phyloP scores from a whole-genome alignment of 1,140 invertebrate species.

The Apolygus lucorum region DNA sequence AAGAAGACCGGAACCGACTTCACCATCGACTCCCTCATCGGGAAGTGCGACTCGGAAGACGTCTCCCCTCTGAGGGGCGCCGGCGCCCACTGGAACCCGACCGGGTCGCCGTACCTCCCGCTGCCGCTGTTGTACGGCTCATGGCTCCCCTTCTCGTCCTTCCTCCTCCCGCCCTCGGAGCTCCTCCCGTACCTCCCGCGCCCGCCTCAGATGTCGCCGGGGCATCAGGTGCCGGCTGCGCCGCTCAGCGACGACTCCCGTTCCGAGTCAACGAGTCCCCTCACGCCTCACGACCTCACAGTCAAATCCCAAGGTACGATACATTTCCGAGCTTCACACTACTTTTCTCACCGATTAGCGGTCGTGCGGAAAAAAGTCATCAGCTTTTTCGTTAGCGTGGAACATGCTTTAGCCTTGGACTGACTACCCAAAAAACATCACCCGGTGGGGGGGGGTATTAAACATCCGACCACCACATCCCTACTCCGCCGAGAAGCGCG shows the following conservation, averaged over 20 bases:
- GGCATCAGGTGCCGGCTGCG: conserved; percentile 1
- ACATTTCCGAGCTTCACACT: no score
- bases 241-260: conserved; percentile 28
- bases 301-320: conserved; percentile 22
- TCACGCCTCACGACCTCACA: conserved; percentile 30
- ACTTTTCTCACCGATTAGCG: no score
- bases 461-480: no score
- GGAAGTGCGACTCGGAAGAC: conserved; percentile 10
- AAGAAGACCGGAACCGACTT: conserved; percentile 7
- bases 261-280: conserved; percentile 25
- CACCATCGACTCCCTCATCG: conserved; percentile 18
- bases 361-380: no score
- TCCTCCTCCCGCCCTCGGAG: conserved; percentile 22
- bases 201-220: conserved; percentile 14
- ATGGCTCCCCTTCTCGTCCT: conserved; percentile 23
- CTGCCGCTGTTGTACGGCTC: conserved; percentile 28
- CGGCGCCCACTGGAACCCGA: background rate
- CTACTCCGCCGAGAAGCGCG: no score
- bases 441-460: no score
- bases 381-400: no score
- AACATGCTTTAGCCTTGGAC: no score
- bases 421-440: no score
- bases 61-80: background rate
- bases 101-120: background rate
- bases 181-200: conserved; percentile 19